Conservation (phyloP, 2,113 vertebrate genomes). For the Notarius lentiginosus region DNA sequence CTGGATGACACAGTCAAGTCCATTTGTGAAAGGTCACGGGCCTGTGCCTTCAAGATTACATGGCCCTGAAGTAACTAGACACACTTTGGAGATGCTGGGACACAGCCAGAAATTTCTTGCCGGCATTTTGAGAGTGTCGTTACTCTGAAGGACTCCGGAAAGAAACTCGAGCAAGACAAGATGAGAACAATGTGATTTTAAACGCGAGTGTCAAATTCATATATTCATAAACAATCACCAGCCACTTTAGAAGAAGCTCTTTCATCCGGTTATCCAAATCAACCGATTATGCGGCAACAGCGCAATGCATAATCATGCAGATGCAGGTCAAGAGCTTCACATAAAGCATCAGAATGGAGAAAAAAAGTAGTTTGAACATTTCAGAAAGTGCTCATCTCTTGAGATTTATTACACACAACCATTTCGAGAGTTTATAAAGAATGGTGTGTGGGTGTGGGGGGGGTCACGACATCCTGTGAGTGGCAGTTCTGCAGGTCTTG, state of each 20-base stretch:
- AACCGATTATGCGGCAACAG: neutral
- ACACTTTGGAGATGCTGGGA: neutral
- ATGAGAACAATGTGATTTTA: neutral
- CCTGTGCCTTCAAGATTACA: conserved; percentile 37
- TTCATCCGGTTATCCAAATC: neutral
- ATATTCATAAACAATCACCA: neutral
- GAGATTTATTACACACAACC: neutral
- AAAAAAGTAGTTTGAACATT: neutral
- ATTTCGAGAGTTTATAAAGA: neutral
- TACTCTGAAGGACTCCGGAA: neutral
- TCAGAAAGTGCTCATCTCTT: neutral
- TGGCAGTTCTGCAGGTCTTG: no score
- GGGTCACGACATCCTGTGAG: no score
- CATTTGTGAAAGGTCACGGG: conserved; percentile 29
- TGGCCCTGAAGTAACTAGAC: conserved; percentile 13
- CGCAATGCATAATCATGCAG: neutral
- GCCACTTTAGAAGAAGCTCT: neutral
- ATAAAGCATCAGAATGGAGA: neutral
- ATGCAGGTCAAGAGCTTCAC: neutral
- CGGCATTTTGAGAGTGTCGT: neutral
- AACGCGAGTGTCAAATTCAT: neutral
- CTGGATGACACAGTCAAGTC: conserved; percentile 5
- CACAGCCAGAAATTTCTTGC: conserved; percentile 15
- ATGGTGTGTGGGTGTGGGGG: neutral
- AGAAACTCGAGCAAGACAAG: neutral